Conservation (phyloP, 2,797 vertebrate genomes). For the Ataeniobius toweri region DNA sequence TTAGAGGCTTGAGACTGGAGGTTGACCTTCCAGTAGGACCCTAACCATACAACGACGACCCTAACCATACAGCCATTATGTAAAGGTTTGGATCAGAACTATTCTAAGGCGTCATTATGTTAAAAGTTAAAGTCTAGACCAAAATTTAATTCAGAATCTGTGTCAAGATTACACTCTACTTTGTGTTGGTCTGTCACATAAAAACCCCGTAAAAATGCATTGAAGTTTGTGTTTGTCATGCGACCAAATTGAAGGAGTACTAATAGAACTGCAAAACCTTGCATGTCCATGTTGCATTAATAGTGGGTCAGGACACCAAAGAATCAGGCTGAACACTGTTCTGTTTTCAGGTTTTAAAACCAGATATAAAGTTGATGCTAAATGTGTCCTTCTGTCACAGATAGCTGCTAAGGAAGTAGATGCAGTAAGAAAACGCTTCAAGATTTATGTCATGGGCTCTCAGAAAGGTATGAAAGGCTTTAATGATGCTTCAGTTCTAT, state of each 20-base stretch:
- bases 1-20: too few species aligned
- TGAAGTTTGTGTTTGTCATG: neutral
- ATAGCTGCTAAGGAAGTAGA: slow-evolving; percentile 80
- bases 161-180: too few species aligned
- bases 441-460: slow-evolving; percentile 51
- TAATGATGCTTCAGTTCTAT: neutral
- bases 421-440: slow-evolving; percentile 78
- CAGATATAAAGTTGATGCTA: neutral
- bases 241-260: neutral
- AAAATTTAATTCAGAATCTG: too few species aligned
- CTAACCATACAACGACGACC: too few species aligned
- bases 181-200: too few species aligned
- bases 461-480: slow-evolving; percentile 57
- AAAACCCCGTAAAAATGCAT: too few species aligned
- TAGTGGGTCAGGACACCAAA: neutral
- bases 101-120: too few species aligned
- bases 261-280: neutral
- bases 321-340: neutral
- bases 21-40: too few species aligned
- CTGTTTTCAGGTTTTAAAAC: neutral
- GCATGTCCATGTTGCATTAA: neutral
- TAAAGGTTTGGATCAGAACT: too few species aligned
- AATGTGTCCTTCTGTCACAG: slow-evolving; percentile 50
- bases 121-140: too few species aligned
- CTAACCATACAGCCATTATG: too few species aligned